Evolutionary conservation across 2,888 invertebrate species (phyloP).

Genomic region (Bellardia bayeri): DNA sequence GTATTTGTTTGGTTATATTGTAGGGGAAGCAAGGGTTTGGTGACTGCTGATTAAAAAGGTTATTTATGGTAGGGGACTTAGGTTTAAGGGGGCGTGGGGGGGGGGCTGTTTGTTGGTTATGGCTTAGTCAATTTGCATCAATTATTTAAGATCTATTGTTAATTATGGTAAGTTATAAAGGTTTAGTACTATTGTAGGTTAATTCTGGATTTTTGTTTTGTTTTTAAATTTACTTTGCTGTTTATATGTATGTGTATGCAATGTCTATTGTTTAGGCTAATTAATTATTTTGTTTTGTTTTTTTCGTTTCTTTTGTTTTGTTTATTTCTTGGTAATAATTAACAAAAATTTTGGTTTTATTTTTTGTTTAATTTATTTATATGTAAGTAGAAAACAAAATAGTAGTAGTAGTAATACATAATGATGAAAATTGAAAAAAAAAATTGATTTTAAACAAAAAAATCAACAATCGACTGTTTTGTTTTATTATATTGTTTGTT

Average conservation of each 20-base stretch:
- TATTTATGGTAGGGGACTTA: background rate
- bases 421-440: constrained; percentile 4
- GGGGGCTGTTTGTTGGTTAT: background rate
- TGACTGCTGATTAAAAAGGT: too few relatives aligned
- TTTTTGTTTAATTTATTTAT: background rate
- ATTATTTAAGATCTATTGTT: constrained; percentile 66
- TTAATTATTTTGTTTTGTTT: constrained; percentile 26
- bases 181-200: constrained; percentile 70
- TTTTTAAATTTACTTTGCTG: constrained; percentile 27
- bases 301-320: background rate
- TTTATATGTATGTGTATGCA: constrained; percentile 34
- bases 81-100: background rate
- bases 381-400: background rate
- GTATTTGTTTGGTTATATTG: background rate
- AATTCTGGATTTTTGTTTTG: constrained; percentile 53
- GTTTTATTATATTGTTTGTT: constrained; percentile 29
- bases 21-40: background rate
- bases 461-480: constrained; percentile 72
- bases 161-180: constrained; percentile 50
- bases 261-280: constrained; percentile 62
- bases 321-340: constrained; percentile 8
- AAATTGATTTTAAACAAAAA: constrained; percentile 45
- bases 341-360: constrained; percentile 3
- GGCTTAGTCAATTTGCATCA: constrained; percentile 33
- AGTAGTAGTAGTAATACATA: background rate